Base-by-base conservation (phyloP, 2,888 invertebrate genomes). In the Temnothorax rugatulus region DNA sequence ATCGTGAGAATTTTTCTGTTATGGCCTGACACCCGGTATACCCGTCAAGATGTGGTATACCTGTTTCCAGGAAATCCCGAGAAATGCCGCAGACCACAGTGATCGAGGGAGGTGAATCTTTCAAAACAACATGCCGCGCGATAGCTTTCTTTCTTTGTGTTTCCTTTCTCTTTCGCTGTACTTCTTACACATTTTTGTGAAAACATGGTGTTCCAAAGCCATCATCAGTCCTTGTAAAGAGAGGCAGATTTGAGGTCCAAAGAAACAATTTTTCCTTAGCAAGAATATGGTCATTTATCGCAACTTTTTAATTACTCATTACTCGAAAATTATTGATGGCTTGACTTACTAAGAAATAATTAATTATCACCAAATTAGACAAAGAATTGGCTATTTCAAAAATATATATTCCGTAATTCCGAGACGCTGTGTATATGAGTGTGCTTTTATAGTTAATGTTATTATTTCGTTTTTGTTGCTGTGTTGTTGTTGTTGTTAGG, bases 61-160 rank as follows among this genome's bases (percentile, higher is more conserved):
- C 44, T 57, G 54, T 54, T 77, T 68, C 29, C 77, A 68, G 68
- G 77, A 77, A 77, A 68, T 54, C 41, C 41, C 41, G 21, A 54
- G 54, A 50, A 64, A 29, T 15, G 77, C 77, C 77, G 68, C 69
- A 44, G 29, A 68, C 52, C 29, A 44, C 15, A n/a, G 44, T 29
- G 29, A 38, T 38, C 25, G 41, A 77, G 68, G 54, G 11, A 68
- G 44, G n/a, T 77, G 54, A 77, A 77, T 68, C 54, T 41, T 61
- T 68, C 54, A 54, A 68, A 77, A 68, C 54, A 41, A 34, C 34
- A 61, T 21, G 38, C 66, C 7, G 75, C 11, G 75, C 47, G 47
- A 38, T 21, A 18, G 68, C 54, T 77, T 77, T 77, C 54, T 34
- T 77, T 15, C 54, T 41, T 44, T 41, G 29, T 3, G 54, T 21